These are phyloP conservation scores for Sanderia malayensis DNA, from an alignment of 30 jellyfish, hydroid and myxozoan species.

Conservation along the genomic window DNA sequence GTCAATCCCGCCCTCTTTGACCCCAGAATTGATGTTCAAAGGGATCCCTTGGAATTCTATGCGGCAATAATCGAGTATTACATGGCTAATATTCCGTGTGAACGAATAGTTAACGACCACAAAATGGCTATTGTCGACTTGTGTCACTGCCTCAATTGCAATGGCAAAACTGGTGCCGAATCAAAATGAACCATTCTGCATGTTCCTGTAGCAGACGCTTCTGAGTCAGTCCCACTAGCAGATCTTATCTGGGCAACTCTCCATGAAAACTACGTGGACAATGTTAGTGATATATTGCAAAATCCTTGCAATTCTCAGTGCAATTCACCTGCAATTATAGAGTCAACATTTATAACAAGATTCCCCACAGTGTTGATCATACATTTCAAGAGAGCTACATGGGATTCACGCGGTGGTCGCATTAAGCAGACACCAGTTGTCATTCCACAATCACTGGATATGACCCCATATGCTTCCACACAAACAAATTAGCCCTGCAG, in stretches of 20 bases:
- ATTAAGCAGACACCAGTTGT: neutral
- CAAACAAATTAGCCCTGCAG: neutral
- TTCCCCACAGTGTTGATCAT: conserved; percentile 1
- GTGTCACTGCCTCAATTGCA: neutral
- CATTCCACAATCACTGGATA: neutral
- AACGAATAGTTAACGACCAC: conserved; percentile 4
- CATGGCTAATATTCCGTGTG: neutral
- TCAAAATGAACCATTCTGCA: neutral
- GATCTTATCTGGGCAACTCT: neutral
- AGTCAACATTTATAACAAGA: neutral
- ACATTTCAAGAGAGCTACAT: neutral
- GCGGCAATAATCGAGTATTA: neutral
- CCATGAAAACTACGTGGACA: neutral
- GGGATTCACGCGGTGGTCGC: conserved; percentile 1
- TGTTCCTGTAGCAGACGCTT: neutral
- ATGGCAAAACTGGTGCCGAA: neutral
- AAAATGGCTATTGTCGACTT: neutral
- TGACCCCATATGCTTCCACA: neutral
- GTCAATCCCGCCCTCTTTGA: neutral
- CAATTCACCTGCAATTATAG: neutral
- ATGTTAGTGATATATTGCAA: neutral
- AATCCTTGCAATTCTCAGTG: neutral
- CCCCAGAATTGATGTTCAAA: neutral
- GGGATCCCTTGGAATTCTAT: conserved; percentile 1
- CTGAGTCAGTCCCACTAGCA: neutral